Evolutionary conservation across 2,113 vertebrate species (phyloP), one percentile per base, ranked within the genome.

Genomic region (Cromileptes altivelis): DNA sequence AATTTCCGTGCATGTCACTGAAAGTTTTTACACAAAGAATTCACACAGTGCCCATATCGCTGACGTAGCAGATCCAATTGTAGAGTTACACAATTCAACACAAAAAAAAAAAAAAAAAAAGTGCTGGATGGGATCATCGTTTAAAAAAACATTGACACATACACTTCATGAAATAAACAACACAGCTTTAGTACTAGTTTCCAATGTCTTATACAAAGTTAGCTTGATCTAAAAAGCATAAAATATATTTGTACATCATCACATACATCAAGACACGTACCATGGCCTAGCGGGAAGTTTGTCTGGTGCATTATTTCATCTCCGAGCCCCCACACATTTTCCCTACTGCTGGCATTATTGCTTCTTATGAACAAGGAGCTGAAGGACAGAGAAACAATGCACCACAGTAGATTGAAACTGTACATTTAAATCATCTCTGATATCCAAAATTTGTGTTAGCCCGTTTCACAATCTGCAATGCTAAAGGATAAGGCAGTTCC

Each of bases 201-300:
- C 85, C 93, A 94, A 94, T 95, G 94, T 94, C 95, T 94, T 96
- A 96, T 94, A 95, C 95, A 95, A 96, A 95, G 93, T 94, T 91
- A 97, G 95, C 95, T 95, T 93, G 92, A 91, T 96, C 94, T 95
- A 96, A 96, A 94, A 96, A 96, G 94, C 95, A 96, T 97, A 97
- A 97, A 97, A 97, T 96, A 97, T 94, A 96, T 95, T 95, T 95
- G 95, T 93, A 96, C 95, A 96, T 91, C 74, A 94, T 95, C 92
- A 94, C 94, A 94, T 94, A 92, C 88, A 91, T 91, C 82, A 78
- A 93, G 83, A 94, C 91, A 86, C 92, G 94, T 94, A 95, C 94
- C 93, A 94, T 90, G 92, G 89, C 94, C 93, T 94, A 93, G 90
- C 93, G 84, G 84, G 85, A 92, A 91, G 91, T 95, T 94, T 86